Evolutionary conservation across 2,113 vertebrate genomes (phyloP).

Genomic region (Sula dactylatra): DNA sequence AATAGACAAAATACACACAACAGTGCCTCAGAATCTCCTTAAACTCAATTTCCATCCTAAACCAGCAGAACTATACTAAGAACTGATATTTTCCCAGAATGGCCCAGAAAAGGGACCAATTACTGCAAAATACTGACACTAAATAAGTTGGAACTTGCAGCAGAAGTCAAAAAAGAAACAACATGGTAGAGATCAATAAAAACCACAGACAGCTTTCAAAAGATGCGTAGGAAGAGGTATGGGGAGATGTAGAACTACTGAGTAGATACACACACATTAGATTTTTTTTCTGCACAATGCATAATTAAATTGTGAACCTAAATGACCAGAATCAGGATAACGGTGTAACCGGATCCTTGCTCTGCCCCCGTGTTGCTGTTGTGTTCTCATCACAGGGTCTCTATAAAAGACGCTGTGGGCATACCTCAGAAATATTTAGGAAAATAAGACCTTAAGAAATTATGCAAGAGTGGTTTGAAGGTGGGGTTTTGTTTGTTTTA

Average conservation of each 20-base stretch:
- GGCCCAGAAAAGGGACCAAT: not conserved
- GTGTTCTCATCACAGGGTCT: not conserved
- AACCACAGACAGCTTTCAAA: not conserved
- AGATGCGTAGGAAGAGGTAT: not conserved
- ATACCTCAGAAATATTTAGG: not conserved
- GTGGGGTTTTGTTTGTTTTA: not conserved
- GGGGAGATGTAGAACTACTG: not conserved
- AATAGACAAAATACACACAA: not conserved
- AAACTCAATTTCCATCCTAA: not conserved
- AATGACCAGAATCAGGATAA: not conserved
- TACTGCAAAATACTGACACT: not conserved
- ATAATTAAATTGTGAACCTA: not conserved
- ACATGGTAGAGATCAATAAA: not conserved
- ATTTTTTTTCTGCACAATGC: not conserved
- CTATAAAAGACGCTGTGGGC: not conserved
- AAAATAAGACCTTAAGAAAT: not conserved
- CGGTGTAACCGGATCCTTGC: not conserved
- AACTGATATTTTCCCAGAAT: not conserved
- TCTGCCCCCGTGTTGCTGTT: not conserved
- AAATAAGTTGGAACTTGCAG: not conserved
- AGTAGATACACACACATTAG: fast-evolving
- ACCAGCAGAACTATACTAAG: not conserved
- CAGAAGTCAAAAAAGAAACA: not conserved
- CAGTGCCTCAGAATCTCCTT: not conserved
- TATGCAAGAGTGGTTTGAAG: not conserved